A percentile compares a stretch with the other conserved stretches of the same genome.
Conservation (phyloP, 1,140 invertebrate genomes). For the Pararge aegeria region DNA sequence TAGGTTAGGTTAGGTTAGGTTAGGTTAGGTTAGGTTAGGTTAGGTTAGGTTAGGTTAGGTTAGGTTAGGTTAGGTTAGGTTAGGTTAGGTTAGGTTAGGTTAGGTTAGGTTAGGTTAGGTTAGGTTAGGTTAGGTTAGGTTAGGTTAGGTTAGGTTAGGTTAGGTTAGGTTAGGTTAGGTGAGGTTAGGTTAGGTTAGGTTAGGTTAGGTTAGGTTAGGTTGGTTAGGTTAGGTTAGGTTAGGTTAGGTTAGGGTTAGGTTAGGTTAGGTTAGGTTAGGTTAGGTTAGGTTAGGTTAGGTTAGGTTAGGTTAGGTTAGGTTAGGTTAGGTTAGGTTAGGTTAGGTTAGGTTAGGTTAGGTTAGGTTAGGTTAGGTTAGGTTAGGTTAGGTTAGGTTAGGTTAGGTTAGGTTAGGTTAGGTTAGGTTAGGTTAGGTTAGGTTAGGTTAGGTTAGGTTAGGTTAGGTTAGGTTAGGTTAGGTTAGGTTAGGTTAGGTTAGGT, state of each 20-base stretch:
- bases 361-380: slow-evolving; percentile 10
- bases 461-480: slow-evolving; percentile 10
- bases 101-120: slow-evolving; percentile 8
- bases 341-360: slow-evolving; percentile 10
- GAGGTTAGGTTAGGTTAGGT: slow-evolving; percentile 6
- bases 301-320: slow-evolving; percentile 10
- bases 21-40: no score
- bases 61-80: slow-evolving; percentile 5
- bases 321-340: slow-evolving; percentile 10
- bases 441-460: slow-evolving; percentile 10
- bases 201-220: slow-evolving; percentile 8
- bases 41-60: no score
- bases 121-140: slow-evolving; percentile 8
- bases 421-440: slow-evolving; percentile 10
- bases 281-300: slow-evolving; percentile 10
- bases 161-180: slow-evolving; percentile 8
- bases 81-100: slow-evolving; percentile 6
- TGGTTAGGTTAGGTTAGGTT: slow-evolving; percentile 8
- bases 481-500: slow-evolving; percentile 10
- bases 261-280: slow-evolving; percentile 10
- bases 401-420: slow-evolving; percentile 10
- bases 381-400: slow-evolving; percentile 10
- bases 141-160: slow-evolving; percentile 8
- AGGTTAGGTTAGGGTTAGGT: slow-evolving; percentile 8
- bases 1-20: no score